These are phyloP conservation scores for Diglossa cyanea DNA, from an alignment of 2,797 vertebrate species.

Conservation along the genomic window DNA sequence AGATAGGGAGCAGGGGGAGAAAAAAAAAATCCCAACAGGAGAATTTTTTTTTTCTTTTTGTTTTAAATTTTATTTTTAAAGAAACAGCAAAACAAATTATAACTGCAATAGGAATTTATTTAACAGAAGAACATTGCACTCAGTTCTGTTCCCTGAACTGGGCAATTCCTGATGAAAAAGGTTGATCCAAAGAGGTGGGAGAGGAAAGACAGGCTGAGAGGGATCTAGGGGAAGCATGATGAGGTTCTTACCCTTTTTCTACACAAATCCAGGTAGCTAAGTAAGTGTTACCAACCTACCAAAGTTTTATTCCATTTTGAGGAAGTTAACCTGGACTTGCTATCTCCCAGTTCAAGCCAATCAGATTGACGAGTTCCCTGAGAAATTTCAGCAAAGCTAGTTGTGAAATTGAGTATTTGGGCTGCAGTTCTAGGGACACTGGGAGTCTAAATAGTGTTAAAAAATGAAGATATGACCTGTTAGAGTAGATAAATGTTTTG, in stretches of 20 bases:
- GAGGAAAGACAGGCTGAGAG: neutral
- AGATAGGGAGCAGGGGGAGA: conserved; percentile 44
- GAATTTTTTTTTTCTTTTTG: conserved; percentile 36
- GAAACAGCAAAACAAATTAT: conserved; percentile 78
- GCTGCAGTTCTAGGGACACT: neutral
- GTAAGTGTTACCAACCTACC: neutral
- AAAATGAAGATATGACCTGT: neutral
- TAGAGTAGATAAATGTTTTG: neutral
- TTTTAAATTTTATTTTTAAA: conserved; percentile 5
- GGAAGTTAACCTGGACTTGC: neutral
- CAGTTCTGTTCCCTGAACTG: neutral
- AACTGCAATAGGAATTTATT: conserved; percentile 75
- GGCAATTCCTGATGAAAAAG: neutral
- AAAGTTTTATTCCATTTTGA: neutral
- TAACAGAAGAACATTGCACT: conserved; percentile 37
- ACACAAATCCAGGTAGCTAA: neutral
- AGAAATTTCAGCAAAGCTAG: neutral
- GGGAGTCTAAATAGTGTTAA: neutral
- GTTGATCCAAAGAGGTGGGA: neutral
- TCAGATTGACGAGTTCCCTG: neutral
- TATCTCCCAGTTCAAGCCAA: neutral
- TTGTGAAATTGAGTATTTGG: neutral
- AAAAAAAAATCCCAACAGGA: conserved; percentile 35
- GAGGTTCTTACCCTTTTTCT: neutral
- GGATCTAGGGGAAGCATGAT: neutral